Evolutionary conservation across 2,888 invertebrate species (phyloP).

Genomic region (Drosophila pseudotakahashii): DNA sequence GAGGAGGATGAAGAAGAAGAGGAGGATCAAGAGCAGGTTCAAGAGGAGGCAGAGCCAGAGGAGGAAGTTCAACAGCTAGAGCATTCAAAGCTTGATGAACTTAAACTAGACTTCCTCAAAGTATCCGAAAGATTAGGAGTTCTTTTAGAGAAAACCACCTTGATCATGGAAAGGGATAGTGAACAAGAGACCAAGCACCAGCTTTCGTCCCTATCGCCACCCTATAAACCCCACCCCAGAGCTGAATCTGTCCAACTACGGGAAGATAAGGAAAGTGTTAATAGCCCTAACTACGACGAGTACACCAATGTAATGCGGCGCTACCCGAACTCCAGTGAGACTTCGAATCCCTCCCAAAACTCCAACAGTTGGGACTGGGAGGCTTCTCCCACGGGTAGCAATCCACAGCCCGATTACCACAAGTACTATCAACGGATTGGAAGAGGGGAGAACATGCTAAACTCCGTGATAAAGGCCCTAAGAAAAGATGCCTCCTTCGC

Average conservation of each 20-base stretch:
- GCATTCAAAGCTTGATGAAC: conserved; percentile 67
- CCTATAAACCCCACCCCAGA: conserved; percentile 27
- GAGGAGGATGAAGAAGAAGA: conserved; percentile 6
- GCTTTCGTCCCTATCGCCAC: conserved; percentile 51
- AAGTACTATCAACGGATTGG: conserved; percentile 70
- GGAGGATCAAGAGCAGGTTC: neutral
- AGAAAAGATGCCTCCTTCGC: conserved; percentile 70
- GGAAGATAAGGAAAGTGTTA: conserved; percentile 58
- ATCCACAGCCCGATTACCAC: conserved; percentile 46
- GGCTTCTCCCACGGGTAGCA: conserved; percentile 50
- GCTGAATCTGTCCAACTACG: conserved; percentile 31
- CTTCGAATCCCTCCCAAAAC: conserved; percentile 71
- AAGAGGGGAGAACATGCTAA: conserved; percentile 72
- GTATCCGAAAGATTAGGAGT: conserved; percentile 81
- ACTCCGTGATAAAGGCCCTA: conserved; percentile 78
- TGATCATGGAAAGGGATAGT: conserved; percentile 82
- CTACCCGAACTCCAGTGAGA: conserved; percentile 71
- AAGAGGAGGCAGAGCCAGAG: neutral
- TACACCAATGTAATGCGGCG: conserved; percentile 58
- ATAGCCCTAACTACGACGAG: conserved; percentile 59
- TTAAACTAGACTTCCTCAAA: conserved; percentile 75
- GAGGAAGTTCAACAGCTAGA: conserved; percentile 30
- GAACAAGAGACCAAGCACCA: conserved; percentile 59
- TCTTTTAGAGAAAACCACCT: conserved; percentile 80
- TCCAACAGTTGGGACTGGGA: conserved; percentile 72